These are phyloP conservation scores for Peromyscus nudipes DNA, from an alignment of 2,797 vertebrate species.

Conservation along the genomic window DNA sequence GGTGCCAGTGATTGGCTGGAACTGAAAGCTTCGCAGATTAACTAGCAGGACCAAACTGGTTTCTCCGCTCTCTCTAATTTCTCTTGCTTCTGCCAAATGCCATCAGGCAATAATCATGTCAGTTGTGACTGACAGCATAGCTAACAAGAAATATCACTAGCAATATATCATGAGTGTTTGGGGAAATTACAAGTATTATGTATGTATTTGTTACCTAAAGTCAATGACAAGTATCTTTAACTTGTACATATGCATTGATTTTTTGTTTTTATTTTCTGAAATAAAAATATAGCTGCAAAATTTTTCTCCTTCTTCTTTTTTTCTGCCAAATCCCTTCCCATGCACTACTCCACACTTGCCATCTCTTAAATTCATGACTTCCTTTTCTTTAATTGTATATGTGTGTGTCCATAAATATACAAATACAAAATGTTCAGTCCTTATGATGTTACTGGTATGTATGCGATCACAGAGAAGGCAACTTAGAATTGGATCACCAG, in stretches of 20 bases:
- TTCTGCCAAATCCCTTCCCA: background rate
- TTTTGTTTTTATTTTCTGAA: background rate
- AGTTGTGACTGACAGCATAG: background rate
- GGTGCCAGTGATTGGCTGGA: constrained; percentile 46
- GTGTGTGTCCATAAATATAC: background rate
- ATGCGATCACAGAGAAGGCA: background rate
- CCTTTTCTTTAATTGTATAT: background rate
- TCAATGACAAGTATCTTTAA: background rate
- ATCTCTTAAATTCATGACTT: background rate
- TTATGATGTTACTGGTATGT: background rate
- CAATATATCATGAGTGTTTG: background rate
- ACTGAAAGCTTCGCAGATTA: constrained; percentile 28
- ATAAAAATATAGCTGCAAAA: background rate
- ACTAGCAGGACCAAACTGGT: background rate
- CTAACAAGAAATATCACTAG: background rate
- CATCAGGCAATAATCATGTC: constrained; percentile 8
- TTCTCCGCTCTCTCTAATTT: background rate
- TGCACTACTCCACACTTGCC: background rate
- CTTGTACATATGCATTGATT: background rate
- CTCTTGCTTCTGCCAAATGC: constrained; percentile 30
- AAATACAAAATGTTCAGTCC: too few relatives aligned
- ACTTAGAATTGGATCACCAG: too few relatives aligned
- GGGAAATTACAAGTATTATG: background rate
- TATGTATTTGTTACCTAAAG: background rate
- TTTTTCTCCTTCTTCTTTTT: background rate